Evolutionary conservation across 2,797 vertebrate genomes (phyloP), one percentile per base, ranked within the genome.

Genomic region (Chelon labrosus): DNA sequence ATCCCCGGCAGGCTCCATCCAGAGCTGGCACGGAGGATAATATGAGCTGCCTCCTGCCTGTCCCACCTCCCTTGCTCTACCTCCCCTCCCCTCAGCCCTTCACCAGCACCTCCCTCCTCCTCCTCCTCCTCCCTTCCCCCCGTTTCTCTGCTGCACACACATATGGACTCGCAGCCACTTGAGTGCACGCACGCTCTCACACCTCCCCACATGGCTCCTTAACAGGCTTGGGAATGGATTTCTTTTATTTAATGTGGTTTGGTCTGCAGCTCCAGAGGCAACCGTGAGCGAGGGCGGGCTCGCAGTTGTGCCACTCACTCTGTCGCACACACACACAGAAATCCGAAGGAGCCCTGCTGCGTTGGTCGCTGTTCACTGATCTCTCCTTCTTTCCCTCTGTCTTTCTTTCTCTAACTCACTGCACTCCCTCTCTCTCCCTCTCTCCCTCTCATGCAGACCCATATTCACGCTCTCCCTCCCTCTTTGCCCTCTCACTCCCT

Each of bases 1-100:
- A 95, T 96, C 94, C 94, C 92, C 93, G 87, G 90, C 93, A 94
- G 94, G 92, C 93, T 93, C 92, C 93, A 93, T 93, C 93, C 93
- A 90, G 94, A 92, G 91, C 85, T 92, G 91, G 90, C 91, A 92
- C 68, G 2, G 72, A 91, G 89, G 84, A 91, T 90, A 90, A 89
- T 88, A 82, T 87, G 88, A 85, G 85, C 87, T 78, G 85, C 88
- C 86, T 86, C 83, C 88, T 83, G 85, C 83, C 78, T 79, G 75
- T 83, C 83, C 77, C 79, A 82, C 83, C 86, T 81, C 81, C 87
- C 79, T 31, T 80, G 65, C 84, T 71, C 73, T 65, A 44, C 77
- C 83, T 72, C 87, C 82, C 79, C 88, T 76, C 63, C 80, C 70
- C 65, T 68, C 79, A 70, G 55, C 79, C 74, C 60, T 72, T 54